Percentiles rank a stretch among this genome's conserved stretches.
phyloP scores from a whole-genome alignment of 2,888 invertebrate genomes.

The Tricholauxania praeusta region DNA sequence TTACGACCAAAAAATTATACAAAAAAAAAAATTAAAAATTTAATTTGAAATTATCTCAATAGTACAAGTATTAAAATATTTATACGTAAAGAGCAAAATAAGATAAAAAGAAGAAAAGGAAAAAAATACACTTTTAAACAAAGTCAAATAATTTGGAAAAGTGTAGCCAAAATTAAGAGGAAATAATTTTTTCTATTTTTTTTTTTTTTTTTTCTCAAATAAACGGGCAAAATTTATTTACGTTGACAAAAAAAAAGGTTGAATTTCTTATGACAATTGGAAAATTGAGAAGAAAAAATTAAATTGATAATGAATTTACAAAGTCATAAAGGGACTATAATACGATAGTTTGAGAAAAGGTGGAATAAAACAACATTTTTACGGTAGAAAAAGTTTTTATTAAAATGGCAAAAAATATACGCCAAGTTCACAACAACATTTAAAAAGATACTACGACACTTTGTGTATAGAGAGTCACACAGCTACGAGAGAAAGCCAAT shows the following conservation, averaged over 20 bases:
- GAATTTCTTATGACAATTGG: not conserved
- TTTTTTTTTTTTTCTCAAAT: not conserved
- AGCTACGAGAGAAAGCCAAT: too few relatives aligned
- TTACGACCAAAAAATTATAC: constrained; percentile 23
- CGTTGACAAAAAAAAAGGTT: too few relatives aligned
- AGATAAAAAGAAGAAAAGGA: constrained; percentile 12
- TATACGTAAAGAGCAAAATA: constrained; percentile 6
- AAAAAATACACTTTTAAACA: not conserved
- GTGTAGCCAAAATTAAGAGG: not conserved
- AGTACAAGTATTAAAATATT: constrained; percentile 19
- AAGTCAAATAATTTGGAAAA: not conserved
- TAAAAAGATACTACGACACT: too few relatives aligned
- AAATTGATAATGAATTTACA: too few relatives aligned
- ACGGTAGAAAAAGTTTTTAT: too few relatives aligned
- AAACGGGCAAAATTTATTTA: not conserved
- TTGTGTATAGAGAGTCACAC: too few relatives aligned
- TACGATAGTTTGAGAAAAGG: too few relatives aligned
- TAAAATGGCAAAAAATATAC: too few relatives aligned
- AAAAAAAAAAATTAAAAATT: constrained; percentile 9
- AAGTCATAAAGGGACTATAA: too few relatives aligned
- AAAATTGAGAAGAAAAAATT: too few relatives aligned
- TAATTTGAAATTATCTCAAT: not conserved
- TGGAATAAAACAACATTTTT: too few relatives aligned
- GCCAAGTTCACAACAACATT: too few relatives aligned
- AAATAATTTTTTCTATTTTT: not conserved